These are phyloP conservation scores for Coccyzus lansbergi DNA, from an alignment of 2,797 vertebrate genomes.

Conservation along the genomic window DNA sequence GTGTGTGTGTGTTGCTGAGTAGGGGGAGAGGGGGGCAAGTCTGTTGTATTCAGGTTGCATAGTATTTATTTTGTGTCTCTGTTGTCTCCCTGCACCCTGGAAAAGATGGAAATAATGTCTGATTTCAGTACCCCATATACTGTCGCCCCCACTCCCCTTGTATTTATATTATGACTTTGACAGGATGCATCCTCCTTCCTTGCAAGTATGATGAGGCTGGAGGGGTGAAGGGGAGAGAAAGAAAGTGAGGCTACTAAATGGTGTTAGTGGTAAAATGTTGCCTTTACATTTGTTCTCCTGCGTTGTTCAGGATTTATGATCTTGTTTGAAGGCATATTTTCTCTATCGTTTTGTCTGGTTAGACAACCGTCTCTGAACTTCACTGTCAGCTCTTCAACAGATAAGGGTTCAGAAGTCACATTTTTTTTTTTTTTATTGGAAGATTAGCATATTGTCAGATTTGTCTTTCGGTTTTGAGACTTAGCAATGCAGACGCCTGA, in stretches of 20 bases:
- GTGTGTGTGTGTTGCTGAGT: constrained; percentile 28
- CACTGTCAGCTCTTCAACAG: constrained; percentile 79
- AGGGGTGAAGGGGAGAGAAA: constrained; percentile 11
- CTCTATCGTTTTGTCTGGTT: constrained; percentile 79
- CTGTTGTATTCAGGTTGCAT: constrained; percentile 72
- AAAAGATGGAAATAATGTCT: constrained; percentile 57
- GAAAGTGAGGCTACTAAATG: constrained; percentile 64
- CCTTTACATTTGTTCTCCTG: constrained; percentile 68
- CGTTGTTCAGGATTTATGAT: constrained; percentile 76
- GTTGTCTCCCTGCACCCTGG: neutral
- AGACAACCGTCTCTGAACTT: constrained; percentile 79
- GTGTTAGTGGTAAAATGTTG: constrained; percentile 60
- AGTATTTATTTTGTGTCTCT: constrained; percentile 56
- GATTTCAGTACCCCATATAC: constrained; percentile 45
- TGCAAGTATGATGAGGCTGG: constrained; percentile 54
- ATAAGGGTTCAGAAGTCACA: constrained; percentile 78
- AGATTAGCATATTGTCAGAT: constrained; percentile 82
- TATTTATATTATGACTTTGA: constrained; percentile 54
- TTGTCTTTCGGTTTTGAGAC: constrained; percentile 75
- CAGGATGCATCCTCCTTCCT: constrained; percentile 59
- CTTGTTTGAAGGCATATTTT: constrained; percentile 81
- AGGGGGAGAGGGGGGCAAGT: neutral
- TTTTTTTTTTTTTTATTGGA: constrained; percentile 67
- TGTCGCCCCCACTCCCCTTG: neutral
- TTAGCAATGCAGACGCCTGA: constrained; percentile 73